Evolutionary conservation across 1,140 invertebrate genomes (phyloP).

Genomic region (Heliconius nattereri): DNA sequence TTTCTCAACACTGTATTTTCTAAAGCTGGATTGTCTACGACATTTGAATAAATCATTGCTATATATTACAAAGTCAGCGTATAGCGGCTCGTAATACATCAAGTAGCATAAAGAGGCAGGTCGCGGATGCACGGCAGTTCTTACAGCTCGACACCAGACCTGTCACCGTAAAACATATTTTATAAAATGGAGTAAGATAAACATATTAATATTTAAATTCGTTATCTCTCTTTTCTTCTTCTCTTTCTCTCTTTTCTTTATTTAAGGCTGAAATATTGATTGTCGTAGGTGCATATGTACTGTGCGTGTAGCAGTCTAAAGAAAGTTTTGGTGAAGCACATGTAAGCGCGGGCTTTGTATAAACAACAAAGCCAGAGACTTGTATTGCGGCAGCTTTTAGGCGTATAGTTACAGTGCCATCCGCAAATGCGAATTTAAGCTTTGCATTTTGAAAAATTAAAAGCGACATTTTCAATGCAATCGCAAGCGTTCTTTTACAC

Average conservation of each 20-base stretch:
- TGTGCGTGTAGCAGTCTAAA: background rate
- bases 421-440: slow-evolving; percentile 70
- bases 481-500: slow-evolving; percentile 65
- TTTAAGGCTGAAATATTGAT: background rate
- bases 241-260: no score
- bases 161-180: slow-evolving; percentile 10
- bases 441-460: slow-evolving; percentile 76
- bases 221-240: background rate
- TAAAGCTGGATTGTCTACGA: slow-evolving; percentile 51
- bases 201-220: background rate
- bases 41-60: slow-evolving; percentile 58
- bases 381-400: slow-evolving; percentile 67
- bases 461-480: slow-evolving; percentile 76
- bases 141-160: slow-evolving; percentile 19
- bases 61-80: slow-evolving; percentile 64
- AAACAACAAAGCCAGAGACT: slow-evolving; percentile 65
- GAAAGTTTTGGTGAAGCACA: slow-evolving; percentile 59
- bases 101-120: slow-evolving; percentile 54
- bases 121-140: slow-evolving; percentile 31
- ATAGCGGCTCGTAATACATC: slow-evolving; percentile 58
- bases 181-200: background rate
- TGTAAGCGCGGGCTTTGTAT: slow-evolving; percentile 65
- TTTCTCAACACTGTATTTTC: slow-evolving; percentile 49
- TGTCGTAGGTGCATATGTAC: background rate
- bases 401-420: slow-evolving; percentile 63